Evolutionary conservation across 2,797 vertebrate species (phyloP), one percentile per base, ranked within the genome.

Genomic region (Glossophaga mutica): DNA sequence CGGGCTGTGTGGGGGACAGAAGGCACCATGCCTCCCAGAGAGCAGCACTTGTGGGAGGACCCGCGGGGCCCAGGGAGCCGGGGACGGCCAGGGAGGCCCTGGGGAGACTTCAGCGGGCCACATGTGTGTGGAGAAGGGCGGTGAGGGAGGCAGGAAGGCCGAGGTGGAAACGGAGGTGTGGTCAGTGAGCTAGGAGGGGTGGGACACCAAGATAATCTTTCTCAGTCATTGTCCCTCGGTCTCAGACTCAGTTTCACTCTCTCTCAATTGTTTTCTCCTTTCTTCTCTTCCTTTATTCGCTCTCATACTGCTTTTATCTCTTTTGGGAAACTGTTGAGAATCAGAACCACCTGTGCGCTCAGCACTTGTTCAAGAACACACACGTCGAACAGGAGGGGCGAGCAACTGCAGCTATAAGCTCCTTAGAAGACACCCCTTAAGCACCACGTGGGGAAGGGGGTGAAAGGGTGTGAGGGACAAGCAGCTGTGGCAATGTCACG

Each of bases 1-100:
- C 70, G 22, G n/a, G 32, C 12, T 12, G 34, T 9, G 39, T 52
- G 50, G 22, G 16, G 15, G 6, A 4, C 19, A 34, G 9, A 48
- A 46, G 81, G 11, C 52, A 2, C 37, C 1, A 24, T 26, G 46
- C 37, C 55, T 21, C 19, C 19, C 77, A 42, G 44, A 48, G 86
- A 42, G 0, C 1, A 6, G 52, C 0, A 1, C 24, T 4, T 16
- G 22, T 5, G 10, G 71, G 22, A 22, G 67, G 39, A 9, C 0
- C 0, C 9, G 22, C n/a, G 62, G 8, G 55, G 29, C 18, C 9
- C 15, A 2, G 32, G 16, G 15, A 52, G 6, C 19, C 6, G 32
- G 10, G 37, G 15, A 9, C 21, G 2, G 26, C 7, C 11, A 9
- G 50, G 7, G 46, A 34, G 21, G 24, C 26, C 39, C 44, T 34